Evolutionary conservation across 2,888 invertebrate genomes (phyloP), one percentile per base, ranked within the genome.

Genomic region (Blastobasis adustella): DNA sequence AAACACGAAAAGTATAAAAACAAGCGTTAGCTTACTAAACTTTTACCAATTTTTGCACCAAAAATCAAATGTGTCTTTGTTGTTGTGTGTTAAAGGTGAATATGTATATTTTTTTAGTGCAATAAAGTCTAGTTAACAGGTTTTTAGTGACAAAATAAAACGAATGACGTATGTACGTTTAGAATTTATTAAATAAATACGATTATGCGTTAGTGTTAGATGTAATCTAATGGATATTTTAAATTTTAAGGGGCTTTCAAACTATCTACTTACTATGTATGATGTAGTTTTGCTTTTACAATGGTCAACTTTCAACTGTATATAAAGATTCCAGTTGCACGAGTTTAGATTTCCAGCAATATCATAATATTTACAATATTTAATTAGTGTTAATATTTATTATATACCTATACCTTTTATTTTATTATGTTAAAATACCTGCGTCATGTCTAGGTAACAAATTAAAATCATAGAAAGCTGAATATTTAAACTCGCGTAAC

Each of bases 111-210:
- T 61, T 67, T 67, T 71, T 69, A 76, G 75, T 76, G 76, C 76
- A 78, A 78, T 76, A 70, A 72, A 66, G 58, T 75, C 75, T 78
- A 76, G 72, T 73, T 76, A 71, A 68, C 66, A 70, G 62, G 67
- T 74, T 73, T 43, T 65, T 72, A 76, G 71, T 73, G 67, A 6
- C 47, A 41, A 40, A 61, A 59, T 57, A 42, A 37, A 23, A 23
- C 23, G 23, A 23, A 23, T 23, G 23, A 23, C 23, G 23, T 36
- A 10, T 47, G 7, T 47, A 47, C 36, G 37, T 49, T 10, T 43
- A 49, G 37, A 49, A n/a, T 42, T 48, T n/a, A 47, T 49, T 37
- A 37, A 43, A 43, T 43, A 43, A n/a, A 37, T 23, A 23, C 23
- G 23, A 23, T 23, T 23, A 23, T 3, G 23, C 23, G 23, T 23